Evolutionary conservation across 2,797 vertebrate genomes (phyloP).

Genomic region (Pangasius mekongensis): DNA sequence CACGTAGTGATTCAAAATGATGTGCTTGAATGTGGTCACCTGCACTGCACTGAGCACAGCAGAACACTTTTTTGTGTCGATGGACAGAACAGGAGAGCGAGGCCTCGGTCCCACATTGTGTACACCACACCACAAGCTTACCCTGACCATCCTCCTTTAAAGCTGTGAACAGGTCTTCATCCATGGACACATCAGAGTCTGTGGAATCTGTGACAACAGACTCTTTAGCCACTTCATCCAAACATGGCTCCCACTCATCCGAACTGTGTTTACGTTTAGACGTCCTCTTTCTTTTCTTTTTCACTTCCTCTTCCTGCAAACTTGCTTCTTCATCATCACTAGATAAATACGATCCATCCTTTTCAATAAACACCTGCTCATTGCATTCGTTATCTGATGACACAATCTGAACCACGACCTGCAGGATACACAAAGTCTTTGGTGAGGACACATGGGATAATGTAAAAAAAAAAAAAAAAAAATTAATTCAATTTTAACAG

Average conservation of each 20-base stretch:
- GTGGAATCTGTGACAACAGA: too few relatives aligned
- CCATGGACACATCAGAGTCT: not conserved
- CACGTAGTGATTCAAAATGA: too few relatives aligned
- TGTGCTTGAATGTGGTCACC: too few relatives aligned
- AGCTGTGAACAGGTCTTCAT: constrained; percentile 11
- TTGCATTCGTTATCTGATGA: not conserved
- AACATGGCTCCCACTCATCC: not conserved
- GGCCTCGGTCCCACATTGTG: not conserved
- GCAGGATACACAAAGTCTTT: not conserved
- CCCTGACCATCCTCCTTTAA: not conserved
- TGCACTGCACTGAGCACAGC: constrained; percentile 25
- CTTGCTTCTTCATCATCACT: not conserved
- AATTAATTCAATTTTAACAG: too few relatives aligned
- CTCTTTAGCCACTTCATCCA: not conserved
- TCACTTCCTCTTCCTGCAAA: not conserved
- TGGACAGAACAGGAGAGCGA: not conserved
- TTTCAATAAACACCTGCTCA: not conserved
- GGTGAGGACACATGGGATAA: not conserved
- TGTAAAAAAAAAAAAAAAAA: too few relatives aligned
- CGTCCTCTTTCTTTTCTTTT: not conserved
- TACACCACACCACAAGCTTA: constrained; percentile 14
- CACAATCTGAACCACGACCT: not conserved
- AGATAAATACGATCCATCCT: not conserved
- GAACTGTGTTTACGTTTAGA: not conserved
- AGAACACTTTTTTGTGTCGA: not conserved